phyloP scores from a whole-genome alignment of 1,140 invertebrate species.

The Meloidogyne hapla region DNA sequence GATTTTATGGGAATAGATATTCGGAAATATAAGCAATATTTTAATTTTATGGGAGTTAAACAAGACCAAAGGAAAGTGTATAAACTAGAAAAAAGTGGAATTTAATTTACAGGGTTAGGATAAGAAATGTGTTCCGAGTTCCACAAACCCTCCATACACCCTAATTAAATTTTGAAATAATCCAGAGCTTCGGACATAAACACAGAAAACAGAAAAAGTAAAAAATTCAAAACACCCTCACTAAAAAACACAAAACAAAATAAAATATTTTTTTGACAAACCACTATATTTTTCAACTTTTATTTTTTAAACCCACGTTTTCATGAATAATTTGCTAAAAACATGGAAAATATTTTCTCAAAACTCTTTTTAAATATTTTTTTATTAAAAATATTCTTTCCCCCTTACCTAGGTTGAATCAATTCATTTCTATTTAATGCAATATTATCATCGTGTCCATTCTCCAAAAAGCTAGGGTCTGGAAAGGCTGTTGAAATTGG shows the following conservation, averaged over 20 bases:
- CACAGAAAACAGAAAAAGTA: no score
- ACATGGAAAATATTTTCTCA: constrained; percentile 40
- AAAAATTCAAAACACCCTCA: neutral
- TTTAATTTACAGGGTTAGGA: no score
- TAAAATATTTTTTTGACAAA: constrained; percentile 28
- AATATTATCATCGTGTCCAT: constrained; percentile 54
- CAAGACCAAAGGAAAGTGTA: no score
- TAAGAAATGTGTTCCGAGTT: no score
- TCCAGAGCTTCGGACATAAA: no score
- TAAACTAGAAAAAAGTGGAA: no score
- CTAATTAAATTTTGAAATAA: no score
- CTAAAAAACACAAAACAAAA: constrained; percentile 21
- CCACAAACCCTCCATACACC: no score
- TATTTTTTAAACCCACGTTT: constrained; percentile 44
- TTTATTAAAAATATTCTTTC: constrained; percentile 29
- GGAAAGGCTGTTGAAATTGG: constrained; percentile 54
- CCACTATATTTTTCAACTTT: constrained; percentile 12
- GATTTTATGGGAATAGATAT: neutral
- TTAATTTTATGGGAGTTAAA: no score
- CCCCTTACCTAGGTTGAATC: constrained; percentile 56
- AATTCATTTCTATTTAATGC: constrained; percentile 51
- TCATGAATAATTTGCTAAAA: constrained; percentile 57
- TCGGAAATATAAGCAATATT: no score
- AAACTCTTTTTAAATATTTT: constrained; percentile 26
- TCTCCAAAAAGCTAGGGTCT: constrained; percentile 54